Evolutionary conservation across 2,888 invertebrate species (phyloP).

Genomic region (Acleris sparsana): DNA sequence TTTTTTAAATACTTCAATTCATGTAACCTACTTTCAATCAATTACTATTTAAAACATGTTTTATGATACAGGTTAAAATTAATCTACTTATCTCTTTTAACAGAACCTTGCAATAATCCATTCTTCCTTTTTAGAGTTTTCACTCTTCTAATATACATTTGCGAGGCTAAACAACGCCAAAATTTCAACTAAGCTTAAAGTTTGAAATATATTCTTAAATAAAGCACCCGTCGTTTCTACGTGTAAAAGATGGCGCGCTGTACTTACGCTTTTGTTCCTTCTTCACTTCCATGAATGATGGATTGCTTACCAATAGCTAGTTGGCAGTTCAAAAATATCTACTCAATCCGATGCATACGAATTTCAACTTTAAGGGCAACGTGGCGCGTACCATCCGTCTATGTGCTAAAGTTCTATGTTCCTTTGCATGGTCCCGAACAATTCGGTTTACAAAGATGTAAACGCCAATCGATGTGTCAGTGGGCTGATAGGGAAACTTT

Average conservation of each 20-base stretch:
- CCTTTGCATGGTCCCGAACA: conserved; percentile 63
- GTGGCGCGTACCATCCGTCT: conserved; percentile 45
- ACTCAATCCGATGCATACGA: conserved; percentile 56
- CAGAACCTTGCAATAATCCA: no score
- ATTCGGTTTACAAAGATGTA: conserved; percentile 78
- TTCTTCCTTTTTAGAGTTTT: no score
- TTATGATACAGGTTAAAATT: no score
- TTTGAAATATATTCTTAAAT: conserved; percentile 22
- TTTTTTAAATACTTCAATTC: no score
- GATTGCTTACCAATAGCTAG: conserved; percentile 71
- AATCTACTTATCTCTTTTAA: no score
- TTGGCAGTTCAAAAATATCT: conserved; percentile 67
- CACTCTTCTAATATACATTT: background rate
- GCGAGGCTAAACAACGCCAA: no score
- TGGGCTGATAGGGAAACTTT: conserved; percentile 78
- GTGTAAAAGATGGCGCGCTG: conserved; percentile 23
- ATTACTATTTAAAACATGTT: no score
- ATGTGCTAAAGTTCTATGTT: conserved; percentile 62
- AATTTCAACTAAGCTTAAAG: background rate
- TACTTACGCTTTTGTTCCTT: conserved; percentile 61
- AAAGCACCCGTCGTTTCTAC: conserved; percentile 10
- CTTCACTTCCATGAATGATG: conserved; percentile 67
- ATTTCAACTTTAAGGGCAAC: conserved; percentile 52
- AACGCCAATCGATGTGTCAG: conserved; percentile 80
- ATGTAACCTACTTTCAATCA: no score